Base-by-base conservation (phyloP, 2,888 invertebrate genomes). In the Oscheius sp. region DNA sequence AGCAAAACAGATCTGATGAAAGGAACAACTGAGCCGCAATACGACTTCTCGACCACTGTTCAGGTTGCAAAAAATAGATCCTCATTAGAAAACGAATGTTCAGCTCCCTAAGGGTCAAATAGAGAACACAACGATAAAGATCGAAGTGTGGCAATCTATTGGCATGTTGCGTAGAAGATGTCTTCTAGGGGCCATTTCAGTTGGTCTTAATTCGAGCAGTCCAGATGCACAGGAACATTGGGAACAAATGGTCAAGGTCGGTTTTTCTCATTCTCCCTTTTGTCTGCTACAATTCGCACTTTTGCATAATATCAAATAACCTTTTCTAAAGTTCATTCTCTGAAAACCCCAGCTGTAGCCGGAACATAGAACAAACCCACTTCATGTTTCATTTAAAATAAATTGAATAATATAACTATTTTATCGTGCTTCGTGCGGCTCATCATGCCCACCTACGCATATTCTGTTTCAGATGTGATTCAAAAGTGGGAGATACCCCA, bases 191-290 rank as follows among this genome's bases (percentile, higher is more conserved):
- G 81, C 73, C 23, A 70, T 85, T 18, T 73, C 78, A 25, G 72
- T 86, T 52, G 86, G 86, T 16, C 78, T 77, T 64, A 80, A 79
- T 29, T 77, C 80, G 5, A 78, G 78, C 6, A 79, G 80, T 13
- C 76, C 81, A 1, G 84, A 84, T 63, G 84, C 84, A 29, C 81
- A 84, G 68, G 78, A 82, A 69, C 86, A 86, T 69, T 86, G 86
- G 86, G 76, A 82, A 63, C 83, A 86, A 73, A 86, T 86, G 86
- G 78, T 85, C 61, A 79, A 84, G 78, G 80, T 78, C 56, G 27
- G 45, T 58, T n/a, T n/a, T n/a, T n/a, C n/a, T n/a, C n/a, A n/a
- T n/a, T n/a, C 35, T 35, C 9, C 35, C 35, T 35, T 35, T 9
- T 9, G 12, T 46, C 27, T 29, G 2, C 18, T 66, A 16, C 23